Conservation (phyloP, 2,113 vertebrate genomes). For the Onychorhynchus coronatus region DNA sequence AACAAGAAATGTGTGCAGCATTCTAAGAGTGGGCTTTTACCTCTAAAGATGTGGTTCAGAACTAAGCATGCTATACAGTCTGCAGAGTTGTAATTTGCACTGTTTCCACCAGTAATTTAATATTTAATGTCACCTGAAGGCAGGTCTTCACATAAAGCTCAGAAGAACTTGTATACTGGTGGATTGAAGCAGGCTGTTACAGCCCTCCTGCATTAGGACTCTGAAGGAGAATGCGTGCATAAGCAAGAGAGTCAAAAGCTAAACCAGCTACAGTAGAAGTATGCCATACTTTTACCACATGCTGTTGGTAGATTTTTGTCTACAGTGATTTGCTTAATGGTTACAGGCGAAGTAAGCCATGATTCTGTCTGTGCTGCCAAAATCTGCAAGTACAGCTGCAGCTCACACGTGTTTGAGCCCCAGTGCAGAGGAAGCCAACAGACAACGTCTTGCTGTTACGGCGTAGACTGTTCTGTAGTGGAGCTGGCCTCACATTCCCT, state of each 20-base stretch:
- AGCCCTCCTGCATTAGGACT: background rate
- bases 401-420: slow-evolving; percentile 18
- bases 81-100: background rate
- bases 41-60: background rate
- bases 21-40: background rate
- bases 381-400: slow-evolving; percentile 54
- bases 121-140: slow-evolving; percentile 17
- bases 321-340: background rate
- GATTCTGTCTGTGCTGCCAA: background rate
- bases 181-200: background rate
- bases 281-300: background rate
- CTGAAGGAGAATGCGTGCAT: background rate
- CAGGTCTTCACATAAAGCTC: background rate
- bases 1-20: background rate
- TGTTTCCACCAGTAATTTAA: background rate
- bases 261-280: background rate
- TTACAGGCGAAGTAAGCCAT: background rate
- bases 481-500: slow-evolving; percentile 47
- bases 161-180: background rate
- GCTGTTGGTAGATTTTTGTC: background rate
- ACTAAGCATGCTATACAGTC: background rate
- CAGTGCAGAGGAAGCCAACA: slow-evolving; percentile 23
- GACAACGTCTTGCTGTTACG: slow-evolving; percentile 37
- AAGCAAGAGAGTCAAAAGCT: background rate
- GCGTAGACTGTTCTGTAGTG: background rate